Conservation (phyloP, 2,113 vertebrate genomes). For the Colossoma macropomum region DNA sequence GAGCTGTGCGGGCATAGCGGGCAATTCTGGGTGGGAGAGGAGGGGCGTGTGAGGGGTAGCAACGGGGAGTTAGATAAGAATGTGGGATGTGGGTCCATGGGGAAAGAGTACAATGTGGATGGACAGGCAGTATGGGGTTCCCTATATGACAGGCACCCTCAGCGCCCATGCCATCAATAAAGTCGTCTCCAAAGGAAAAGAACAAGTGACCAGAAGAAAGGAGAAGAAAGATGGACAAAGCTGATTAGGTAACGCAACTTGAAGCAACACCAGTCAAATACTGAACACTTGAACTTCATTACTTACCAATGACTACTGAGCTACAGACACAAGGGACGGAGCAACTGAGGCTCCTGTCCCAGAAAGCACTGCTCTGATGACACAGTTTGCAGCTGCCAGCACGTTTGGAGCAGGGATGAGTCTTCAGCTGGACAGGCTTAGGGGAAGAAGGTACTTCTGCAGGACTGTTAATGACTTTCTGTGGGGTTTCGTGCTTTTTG, state of each 20-base stretch:
- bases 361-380: constrained; percentile 53
- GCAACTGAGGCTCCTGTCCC: constrained; percentile 60
- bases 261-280: neutral
- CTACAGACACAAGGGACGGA: constrained; percentile 62
- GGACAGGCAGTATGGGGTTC: neutral
- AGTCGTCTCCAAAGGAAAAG: constrained; percentile 58
- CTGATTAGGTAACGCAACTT: neutral
- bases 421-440: neutral
- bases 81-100: constrained; percentile 46
- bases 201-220: constrained; percentile 11
- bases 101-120: neutral
- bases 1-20: constrained; percentile 61
- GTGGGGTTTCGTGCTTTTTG: neutral
- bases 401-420: constrained; percentile 12
- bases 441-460: neutral
- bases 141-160: constrained; percentile 16
- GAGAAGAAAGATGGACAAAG: neutral
- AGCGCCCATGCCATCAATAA: constrained; percentile 54
- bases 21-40: neutral
- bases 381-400: constrained; percentile 48
- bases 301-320: constrained; percentile 72
- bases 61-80: constrained; percentile 49
- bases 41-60: constrained; percentile 25
- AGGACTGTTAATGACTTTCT: constrained; percentile 47
- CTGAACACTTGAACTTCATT: constrained; percentile 5